A percentile compares a stretch with the other conserved stretches of the same genome.
Evolutionary conservation across 1,140 invertebrate species (phyloP).

Genomic region (Formica selysi): DNA sequence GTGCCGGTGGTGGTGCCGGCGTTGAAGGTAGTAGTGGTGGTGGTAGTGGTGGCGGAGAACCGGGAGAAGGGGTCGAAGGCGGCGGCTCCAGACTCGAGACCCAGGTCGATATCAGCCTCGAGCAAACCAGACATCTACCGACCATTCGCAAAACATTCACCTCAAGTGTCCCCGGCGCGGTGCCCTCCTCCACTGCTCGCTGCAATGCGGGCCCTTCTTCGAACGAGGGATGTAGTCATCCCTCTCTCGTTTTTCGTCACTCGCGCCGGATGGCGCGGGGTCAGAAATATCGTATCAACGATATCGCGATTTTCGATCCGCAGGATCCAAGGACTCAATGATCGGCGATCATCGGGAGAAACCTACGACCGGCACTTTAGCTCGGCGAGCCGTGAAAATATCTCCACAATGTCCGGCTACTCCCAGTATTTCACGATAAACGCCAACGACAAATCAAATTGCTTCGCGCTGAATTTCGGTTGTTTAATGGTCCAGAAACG

Average conservation of each 20-base stretch:
- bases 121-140: constrained; percentile 87
- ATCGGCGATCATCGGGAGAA: constrained; percentile 23
- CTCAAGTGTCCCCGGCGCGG: constrained; percentile 85
- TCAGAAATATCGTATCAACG: constrained; percentile 41
- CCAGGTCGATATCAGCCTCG: constrained; percentile 86
- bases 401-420: constrained; percentile 50
- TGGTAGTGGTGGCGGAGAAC: constrained; percentile 30
- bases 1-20: constrained; percentile 46
- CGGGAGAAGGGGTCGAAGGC: constrained; percentile 75
- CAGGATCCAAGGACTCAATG: neutral
- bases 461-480: constrained; percentile 34
- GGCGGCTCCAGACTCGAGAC: constrained; percentile 80
- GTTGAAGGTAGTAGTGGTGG: constrained; percentile 3
- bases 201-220: constrained; percentile 65
- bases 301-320: constrained; percentile 30
- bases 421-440: constrained; percentile 44
- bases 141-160: constrained; percentile 87
- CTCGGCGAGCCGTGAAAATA: constrained; percentile 48
- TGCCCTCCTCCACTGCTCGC: constrained; percentile 71
- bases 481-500: constrained; percentile 43
- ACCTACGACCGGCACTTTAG: neutral
- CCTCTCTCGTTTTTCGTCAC: constrained; percentile 40
- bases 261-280: neutral
- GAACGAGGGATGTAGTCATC: constrained; percentile 62
- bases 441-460: constrained; percentile 52